Conservation (phyloP, 2,888 invertebrate species). For the Tricholauxania praeusta region DNA sequence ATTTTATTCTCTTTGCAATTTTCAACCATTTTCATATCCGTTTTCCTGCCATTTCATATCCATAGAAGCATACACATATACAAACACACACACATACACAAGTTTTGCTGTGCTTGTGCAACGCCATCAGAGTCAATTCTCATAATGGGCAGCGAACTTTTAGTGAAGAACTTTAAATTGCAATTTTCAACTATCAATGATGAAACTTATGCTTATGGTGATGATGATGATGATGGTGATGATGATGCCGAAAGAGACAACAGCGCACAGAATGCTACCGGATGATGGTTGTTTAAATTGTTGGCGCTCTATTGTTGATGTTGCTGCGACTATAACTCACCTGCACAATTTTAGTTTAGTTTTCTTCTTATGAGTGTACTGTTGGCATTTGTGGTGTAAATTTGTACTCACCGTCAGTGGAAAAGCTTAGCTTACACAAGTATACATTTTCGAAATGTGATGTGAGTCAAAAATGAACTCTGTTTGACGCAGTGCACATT, state of each 20-base stretch:
- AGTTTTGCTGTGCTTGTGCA: not conserved
- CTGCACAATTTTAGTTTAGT: no score
- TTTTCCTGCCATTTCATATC: not conserved
- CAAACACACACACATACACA: not conserved
- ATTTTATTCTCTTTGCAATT: not conserved
- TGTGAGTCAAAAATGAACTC: no score
- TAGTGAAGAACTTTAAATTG: conserved; percentile 18
- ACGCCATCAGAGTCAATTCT: not conserved
- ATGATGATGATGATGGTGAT: conserved; percentile 1
- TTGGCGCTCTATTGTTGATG: no score
- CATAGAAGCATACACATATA: not conserved
- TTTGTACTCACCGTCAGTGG: no score
- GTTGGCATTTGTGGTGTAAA: no score
- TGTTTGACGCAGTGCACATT: no score
- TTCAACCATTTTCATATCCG: not conserved
- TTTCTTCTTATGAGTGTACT: no score
- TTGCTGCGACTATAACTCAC: no score
- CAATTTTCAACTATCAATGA: conserved; percentile 24
- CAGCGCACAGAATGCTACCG: no score
- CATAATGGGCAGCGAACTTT: conserved; percentile 23
- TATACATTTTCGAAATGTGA: no score
- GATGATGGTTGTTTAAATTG: no score
- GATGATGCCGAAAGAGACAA: not conserved
- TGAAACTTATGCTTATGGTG: not conserved
- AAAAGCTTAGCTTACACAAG: no score